Evolutionary conservation across 1,140 invertebrate species (phyloP), one percentile per base, ranked within the genome.

Genomic region (Phortica variegata): DNA sequence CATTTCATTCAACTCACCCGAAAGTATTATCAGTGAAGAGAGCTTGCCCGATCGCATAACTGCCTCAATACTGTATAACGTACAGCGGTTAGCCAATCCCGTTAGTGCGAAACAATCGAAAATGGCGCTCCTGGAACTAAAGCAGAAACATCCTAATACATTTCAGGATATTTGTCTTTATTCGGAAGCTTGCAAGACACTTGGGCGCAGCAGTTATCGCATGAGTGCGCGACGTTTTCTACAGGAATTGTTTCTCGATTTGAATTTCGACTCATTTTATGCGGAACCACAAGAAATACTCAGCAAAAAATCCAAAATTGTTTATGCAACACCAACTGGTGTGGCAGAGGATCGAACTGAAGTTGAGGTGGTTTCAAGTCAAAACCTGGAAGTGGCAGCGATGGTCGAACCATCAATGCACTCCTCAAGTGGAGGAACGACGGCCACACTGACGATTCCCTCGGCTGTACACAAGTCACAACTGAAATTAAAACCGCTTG

Each of bases 191-290:
- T 89, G 89, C 70, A 84, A 84, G 48, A 79, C 91, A 39, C 77
- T 97, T 26, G 84, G 87, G 1, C 82, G 83, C 23, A 89, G 87
- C 69, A 87, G 86, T 17, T 95, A 94, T 70, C 84, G 93, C 54
- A 80, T 96, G 52, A 82, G 82, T 43, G 86, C 92, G 2, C 80
- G 95, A 16, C 83, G 93, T 54, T 94, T 97, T 76, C 78, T 97
- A 13, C 94, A 98, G 75, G 95, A 98, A 78, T 79, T 98, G 5
- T 98, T 98, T 77, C 81, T 94, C 23, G 94, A 97, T 71, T 78
- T 91, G 16, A 82, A 83, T 60, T 93, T 93, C 65, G 85, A 87
- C 15, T 75, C 58, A 6, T 81, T 84, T 49, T 72, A 76, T 26
- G 49, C 49, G 9, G 80, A 82, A 31, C 79, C 81, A 8, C 61